Conservation (phyloP, 2,113 vertebrate species). For the Gorsachius goisagi region DNA sequence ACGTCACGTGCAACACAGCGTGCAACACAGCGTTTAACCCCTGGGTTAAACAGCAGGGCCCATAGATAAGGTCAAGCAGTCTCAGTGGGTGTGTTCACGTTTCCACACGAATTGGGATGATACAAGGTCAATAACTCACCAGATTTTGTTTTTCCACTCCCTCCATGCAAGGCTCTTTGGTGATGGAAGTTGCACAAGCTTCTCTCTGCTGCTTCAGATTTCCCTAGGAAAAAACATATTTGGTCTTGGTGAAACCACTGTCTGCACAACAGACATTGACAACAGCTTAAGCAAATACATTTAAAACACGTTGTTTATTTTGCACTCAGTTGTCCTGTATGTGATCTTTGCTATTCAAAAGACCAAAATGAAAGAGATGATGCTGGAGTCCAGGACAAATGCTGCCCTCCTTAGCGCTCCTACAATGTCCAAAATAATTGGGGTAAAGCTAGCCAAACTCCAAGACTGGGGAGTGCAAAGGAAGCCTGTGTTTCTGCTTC, state of each 20-base stretch:
- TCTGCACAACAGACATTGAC: not conserved
- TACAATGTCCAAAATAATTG: not conserved
- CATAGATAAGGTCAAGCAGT: not conserved
- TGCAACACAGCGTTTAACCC: not conserved
- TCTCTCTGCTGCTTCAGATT: constrained; percentile 32
- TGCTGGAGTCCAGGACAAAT: not conserved
- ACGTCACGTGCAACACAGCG: not conserved
- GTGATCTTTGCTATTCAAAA: not conserved
- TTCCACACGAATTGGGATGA: not conserved
- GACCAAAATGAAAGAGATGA: constrained; percentile 15
- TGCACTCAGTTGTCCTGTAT: not conserved
- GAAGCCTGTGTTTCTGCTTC: not conserved
- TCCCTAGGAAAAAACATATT: constrained; percentile 19
- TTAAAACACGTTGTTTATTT: not conserved
- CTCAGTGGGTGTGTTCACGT: not conserved
- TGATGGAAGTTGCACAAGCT: not conserved
- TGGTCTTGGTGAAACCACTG: not conserved
- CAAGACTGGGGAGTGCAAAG: not conserved
- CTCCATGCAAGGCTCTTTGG: not conserved
- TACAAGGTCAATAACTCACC: not conserved
- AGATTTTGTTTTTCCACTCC: not conserved
- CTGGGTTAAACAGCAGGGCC: not conserved
- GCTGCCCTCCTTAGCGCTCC: not conserved
- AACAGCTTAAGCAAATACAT: constrained; percentile 30
- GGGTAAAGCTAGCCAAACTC: not conserved